Evolutionary conservation across 2,797 vertebrate genomes (phyloP), one percentile per base, ranked within the genome.

Genomic region (Pipistrellus pygmaeus): DNA sequence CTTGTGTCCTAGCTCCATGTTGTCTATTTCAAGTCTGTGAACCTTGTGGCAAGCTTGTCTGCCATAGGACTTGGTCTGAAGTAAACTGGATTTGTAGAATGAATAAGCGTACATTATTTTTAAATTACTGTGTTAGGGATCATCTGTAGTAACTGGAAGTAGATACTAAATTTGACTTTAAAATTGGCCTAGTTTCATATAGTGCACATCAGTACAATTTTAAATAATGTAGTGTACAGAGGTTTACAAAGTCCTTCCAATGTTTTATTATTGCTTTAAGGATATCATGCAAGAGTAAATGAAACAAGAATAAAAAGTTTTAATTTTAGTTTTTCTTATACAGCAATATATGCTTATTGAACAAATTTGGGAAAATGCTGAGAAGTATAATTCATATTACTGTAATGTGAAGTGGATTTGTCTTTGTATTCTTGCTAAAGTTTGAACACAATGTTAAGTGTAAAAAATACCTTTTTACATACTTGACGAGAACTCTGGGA

Each of bases 61-160:
- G 21, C 64, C 91, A 0, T 78, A 77, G 62, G 35, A 81, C 15
- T 92, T 90, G 44, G 11, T 82, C 78, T 90, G 55, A 93, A 82
- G 32, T 84, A 86, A 86, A 77, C 55, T 87, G 46, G 30, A 66
- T 64, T 75, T 83, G 46, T 95, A 73, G 35, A 95, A n/a, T 91
- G 51, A 90, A 25, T 41, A 55, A 76, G 9, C n/a, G 53, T 17
- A 88, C 35, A 14, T 83, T 44, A 55, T 88, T 86, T 91, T 41
- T 27, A 88, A 73, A 76, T 93, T 92, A 38, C 21, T 88, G 21
- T 71, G 35, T 78, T 87, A 48, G 21, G 32, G 18, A 41, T 51
- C 9, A 3, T 95, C 32, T 84, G 8, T 85, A 64, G 11, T 91
- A 92, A 76, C 68, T 69, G 44, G 48, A 90, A 93, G 25, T 82